Conservation (phyloP, 2,797 vertebrate genomes). For the Astyanax mexicanus region DNA sequence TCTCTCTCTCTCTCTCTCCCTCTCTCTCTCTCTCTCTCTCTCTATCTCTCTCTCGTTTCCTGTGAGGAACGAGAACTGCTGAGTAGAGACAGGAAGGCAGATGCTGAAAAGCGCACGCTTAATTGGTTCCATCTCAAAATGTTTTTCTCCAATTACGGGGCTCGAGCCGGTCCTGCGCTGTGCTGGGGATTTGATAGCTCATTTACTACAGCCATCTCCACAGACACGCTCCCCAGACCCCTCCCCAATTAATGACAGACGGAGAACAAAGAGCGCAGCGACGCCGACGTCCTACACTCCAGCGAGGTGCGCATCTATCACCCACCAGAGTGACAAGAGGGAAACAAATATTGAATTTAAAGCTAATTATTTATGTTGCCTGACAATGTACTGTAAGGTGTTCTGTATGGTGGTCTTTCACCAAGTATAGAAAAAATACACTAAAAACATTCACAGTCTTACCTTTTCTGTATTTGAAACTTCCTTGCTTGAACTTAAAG, state of each 20-base stretch:
- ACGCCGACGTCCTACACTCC: constrained; percentile 5
- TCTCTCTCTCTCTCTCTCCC: constrained; percentile 22
- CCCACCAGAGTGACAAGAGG: not conserved
- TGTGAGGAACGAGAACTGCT: constrained; percentile 47
- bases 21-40: constrained; percentile 7
- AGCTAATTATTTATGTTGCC: not conserved
- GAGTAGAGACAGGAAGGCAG: constrained; percentile 44
- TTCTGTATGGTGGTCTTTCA: too few species aligned
- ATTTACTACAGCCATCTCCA: constrained; percentile 45
- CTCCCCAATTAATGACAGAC: constrained; percentile 45
- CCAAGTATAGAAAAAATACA: not conserved
- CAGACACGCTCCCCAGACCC: constrained; percentile 31
- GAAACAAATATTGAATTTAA: not conserved
- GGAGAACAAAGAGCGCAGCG: constrained; percentile 36
- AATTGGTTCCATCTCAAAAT: constrained; percentile 55
- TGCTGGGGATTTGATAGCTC: constrained; percentile 48
- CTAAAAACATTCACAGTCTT: too few species aligned
- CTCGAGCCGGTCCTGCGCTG: constrained; percentile 27
- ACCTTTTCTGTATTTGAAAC: too few species aligned
- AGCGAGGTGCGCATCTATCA: constrained; percentile 2
- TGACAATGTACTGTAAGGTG: too few species aligned
- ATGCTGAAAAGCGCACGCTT: constrained; percentile 51
- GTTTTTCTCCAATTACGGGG: constrained; percentile 52
- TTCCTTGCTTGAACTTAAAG: too few species aligned
- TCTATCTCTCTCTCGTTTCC: constrained; percentile 31